These are phyloP conservation scores for Melipona beecheii DNA, from an alignment of 2,888 invertebrate genomes.

Conservation along the genomic window DNA sequence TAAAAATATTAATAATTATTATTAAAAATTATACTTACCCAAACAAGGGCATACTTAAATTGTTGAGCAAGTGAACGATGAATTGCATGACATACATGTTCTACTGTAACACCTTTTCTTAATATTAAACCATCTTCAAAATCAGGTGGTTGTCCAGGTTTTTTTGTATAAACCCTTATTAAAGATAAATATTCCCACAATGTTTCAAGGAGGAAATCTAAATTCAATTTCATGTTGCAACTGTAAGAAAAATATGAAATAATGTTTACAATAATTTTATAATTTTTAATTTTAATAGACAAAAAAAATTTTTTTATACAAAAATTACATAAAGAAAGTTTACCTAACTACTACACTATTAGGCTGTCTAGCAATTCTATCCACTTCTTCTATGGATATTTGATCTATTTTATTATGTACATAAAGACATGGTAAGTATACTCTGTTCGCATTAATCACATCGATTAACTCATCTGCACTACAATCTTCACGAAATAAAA, in stretches of 20 bases:
- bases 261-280: conserved; percentile 3
- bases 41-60: conserved; percentile 98
- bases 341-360: conserved; percentile 97
- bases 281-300: conserved; percentile 4
- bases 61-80: conserved; percentile 96
- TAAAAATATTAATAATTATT: background rate
- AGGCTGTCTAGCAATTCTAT: conserved; percentile 94
- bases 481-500: conserved; percentile 97
- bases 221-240: conserved; percentile 99
- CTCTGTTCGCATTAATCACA: conserved; percentile 96
- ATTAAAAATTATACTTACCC: conserved; percentile 86
- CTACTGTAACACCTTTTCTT: conserved; percentile 95
- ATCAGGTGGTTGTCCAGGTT: conserved; percentile 98
- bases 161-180: conserved; percentile 99
- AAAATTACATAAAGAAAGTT: conserved; percentile 35
- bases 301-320: background rate
- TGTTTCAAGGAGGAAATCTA: conserved; percentile 96
- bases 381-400: conserved; percentile 99
- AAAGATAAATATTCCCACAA: conserved; percentile 97
- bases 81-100: conserved; percentile 98
- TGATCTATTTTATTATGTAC: conserved; percentile 99
- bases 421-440: conserved; percentile 97
- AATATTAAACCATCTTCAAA: conserved; percentile 98
- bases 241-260: conserved; percentile 85
- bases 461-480: conserved; percentile 98